Evolutionary conservation across 2,797 vertebrate species (phyloP), one percentile per base, ranked within the genome.

Genomic region (Adrianichthys oophorus): DNA sequence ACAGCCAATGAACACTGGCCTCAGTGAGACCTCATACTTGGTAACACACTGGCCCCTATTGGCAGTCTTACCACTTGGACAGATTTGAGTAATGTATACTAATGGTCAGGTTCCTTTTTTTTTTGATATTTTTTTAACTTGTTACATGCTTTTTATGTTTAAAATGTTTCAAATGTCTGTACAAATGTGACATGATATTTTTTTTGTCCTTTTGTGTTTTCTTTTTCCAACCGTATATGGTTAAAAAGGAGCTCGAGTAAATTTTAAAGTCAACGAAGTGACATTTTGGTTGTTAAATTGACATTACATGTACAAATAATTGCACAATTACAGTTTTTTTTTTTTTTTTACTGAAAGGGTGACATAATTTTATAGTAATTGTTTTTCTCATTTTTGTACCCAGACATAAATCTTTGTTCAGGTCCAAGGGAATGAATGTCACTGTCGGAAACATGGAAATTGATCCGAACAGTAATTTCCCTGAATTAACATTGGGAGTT

Each of bases 1-100:
- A 83, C 79, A 59, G 67, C 84, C 84, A 86, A 81, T 87, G 67
- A 84, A 37, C 18, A 1, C 43, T 2, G 43, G 64, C 58, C 73
- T 78, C 71, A 63, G 26, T 19, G 16, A 74, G 68, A 62, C 78
- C 72, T 17, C 52, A 91, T 93, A 89, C 83, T 90, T 78, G 86
- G 85, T 89, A 89, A 90, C 90, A 93, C 86, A 93, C 91, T 93
- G 92, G 89, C 92, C 92, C 89, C 92, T 92, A 90, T 87, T 91
- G 92, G 88, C 67, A 62, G 77, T 46, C 52, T 68, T 57, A 48
- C 76, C 68, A 72, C 83, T 89, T 79, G 78, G 80, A 83, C 78
- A 82, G 68, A 76, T 77, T 56, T 59, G 68, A 63, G 29, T 72
- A 51, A 83, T 85, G 68, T 74, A 89, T 87, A 75, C 79, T 86